phyloP scores from a whole-genome alignment of 2,113 vertebrate genomes.

The Salvelinus alpinus region DNA sequence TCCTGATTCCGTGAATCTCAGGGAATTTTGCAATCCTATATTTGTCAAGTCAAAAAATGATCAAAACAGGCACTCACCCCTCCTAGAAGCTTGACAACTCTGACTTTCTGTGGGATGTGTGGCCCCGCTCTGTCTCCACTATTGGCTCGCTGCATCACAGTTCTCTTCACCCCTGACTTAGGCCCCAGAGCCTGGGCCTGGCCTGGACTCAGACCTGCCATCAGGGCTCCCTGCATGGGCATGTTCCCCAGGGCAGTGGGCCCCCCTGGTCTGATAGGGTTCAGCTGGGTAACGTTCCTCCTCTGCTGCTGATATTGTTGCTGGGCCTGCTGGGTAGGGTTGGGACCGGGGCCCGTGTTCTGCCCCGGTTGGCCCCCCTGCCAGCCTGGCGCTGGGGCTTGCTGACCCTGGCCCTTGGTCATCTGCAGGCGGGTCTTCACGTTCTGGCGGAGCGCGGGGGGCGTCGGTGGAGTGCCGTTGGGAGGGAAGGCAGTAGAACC shows the following conservation, averaged over 20 bases:
- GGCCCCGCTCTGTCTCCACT: slow-evolving; percentile 73
- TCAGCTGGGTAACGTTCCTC: slow-evolving; percentile 50
- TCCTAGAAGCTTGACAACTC: slow-evolving; percentile 89
- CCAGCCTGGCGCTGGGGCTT: slow-evolving; percentile 32
- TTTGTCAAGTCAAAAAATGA: slow-evolving; percentile 12
- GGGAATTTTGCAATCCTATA: neutral
- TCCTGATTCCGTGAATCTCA: no score
- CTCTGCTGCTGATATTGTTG: slow-evolving; percentile 55
- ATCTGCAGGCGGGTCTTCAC: slow-evolving; percentile 61
- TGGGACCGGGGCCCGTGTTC: slow-evolving; percentile 10
- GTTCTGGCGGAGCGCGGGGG: slow-evolving; percentile 43
- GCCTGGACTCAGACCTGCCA: slow-evolving; percentile 57
- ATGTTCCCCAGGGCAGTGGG: slow-evolving; percentile 46
- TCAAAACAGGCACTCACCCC: slow-evolving; percentile 80
- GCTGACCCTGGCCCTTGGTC: slow-evolving; percentile 37
- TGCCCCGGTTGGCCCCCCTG: slow-evolving; percentile 30
- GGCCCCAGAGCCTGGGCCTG: slow-evolving; percentile 71
- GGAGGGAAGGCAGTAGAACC: slow-evolving; percentile 29
- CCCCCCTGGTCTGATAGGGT: slow-evolving; percentile 27
- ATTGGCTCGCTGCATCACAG: slow-evolving; percentile 91
- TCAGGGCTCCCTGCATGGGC: slow-evolving; percentile 38
- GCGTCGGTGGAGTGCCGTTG: slow-evolving; percentile 41
- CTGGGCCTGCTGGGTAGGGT: slow-evolving; percentile 52
- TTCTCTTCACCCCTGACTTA: slow-evolving; percentile 86
- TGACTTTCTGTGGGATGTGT: slow-evolving; percentile 86